Evolutionary conservation across 2,797 vertebrate species (phyloP), one percentile per base, ranked within the genome.

Genomic region (Hypotaenidia okinawae): DNA sequence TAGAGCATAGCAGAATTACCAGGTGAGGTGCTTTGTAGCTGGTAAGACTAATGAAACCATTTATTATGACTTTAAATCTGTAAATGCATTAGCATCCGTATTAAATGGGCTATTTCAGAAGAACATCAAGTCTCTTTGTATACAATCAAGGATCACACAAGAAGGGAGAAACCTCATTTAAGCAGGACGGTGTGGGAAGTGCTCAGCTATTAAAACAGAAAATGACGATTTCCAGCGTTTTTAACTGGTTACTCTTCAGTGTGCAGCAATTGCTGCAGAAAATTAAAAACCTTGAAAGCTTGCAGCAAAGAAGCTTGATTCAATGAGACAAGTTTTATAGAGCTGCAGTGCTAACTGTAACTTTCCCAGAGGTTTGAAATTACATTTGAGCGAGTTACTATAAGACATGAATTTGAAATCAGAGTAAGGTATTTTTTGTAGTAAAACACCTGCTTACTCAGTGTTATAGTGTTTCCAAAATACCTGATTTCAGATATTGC

Each of bases 201-300:
- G 89, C 89, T 90, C 79, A 51, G 87, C 95, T 89, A 45, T 93
- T 95, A 83, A 92, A 95, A 92, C 51, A 87, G 78, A 70, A 93
- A 87, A 77, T 47, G 18, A 85, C 54, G 61, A 72, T 83, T 94
- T 89, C 64, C 64, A 93, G 81, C 6, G 2, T 70, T 95, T 87
- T 89, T 78, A 91, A 85, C 84, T 83, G 74, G 68, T 87, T 94
- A 58, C 66, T 93, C 61, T 72, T 80, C 58, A 72, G 52, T 59
- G 54, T 89, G 72, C 74, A 85, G 89, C 94, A 89, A 92, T 83
- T 64, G 78, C 92, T 77, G 90, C 72, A 87, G 94, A 91, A 95
- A 93, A 95, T 95, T 93, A 95, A 94, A 95, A 92, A 80, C 68
- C 72, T 72, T 80, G 93, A 91, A 87, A 94, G 89, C 84, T 91